phyloP scores from a whole-genome alignment of 2,888 invertebrate genomes.

The Biston betularia region DNA sequence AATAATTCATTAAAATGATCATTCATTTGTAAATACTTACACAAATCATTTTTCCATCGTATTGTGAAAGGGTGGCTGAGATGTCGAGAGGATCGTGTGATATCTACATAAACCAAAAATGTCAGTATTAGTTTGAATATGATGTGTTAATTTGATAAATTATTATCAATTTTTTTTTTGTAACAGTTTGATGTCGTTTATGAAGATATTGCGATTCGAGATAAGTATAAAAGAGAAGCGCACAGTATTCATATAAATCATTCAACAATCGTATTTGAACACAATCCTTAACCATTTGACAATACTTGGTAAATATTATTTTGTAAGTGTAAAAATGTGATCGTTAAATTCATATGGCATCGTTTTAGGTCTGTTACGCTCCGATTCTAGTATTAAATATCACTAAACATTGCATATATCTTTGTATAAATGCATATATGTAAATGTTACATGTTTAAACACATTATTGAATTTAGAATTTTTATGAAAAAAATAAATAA shows the following conservation, averaged over 20 bases:
- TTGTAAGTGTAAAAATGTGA: slow-evolving; percentile 81
- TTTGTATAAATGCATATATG: slow-evolving; percentile 87
- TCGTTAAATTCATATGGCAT: slow-evolving; percentile 69
- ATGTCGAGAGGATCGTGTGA: slow-evolving; percentile 61
- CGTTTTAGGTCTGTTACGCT: slow-evolving; percentile 79
- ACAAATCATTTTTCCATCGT: slow-evolving; percentile 46
- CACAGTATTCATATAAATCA: slow-evolving; percentile 76
- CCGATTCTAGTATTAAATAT: slow-evolving; percentile 83
- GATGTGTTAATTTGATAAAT: slow-evolving; percentile 42
- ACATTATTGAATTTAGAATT: slow-evolving; percentile 87
- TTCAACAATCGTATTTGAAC: slow-evolving; percentile 58
- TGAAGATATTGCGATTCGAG: slow-evolving; percentile 72
- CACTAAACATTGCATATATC: slow-evolving; percentile 86
- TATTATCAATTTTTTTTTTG: slow-evolving; percentile 38
- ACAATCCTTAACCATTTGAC: slow-evolving; percentile 81
- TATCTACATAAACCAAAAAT: slow-evolving; percentile 67
- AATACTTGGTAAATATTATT: slow-evolving; percentile 85
- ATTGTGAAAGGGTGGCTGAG: slow-evolving; percentile 46
- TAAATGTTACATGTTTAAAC: slow-evolving; percentile 87
- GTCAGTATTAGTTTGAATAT: slow-evolving; percentile 69
- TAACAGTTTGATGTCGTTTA: slow-evolving; percentile 53
- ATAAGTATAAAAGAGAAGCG: slow-evolving; percentile 73
- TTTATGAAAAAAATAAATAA: slow-evolving; percentile 87
- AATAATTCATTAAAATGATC: slow-evolving; percentile 57
- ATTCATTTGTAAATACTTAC: slow-evolving; percentile 72